Conservation (phyloP, 2,888 invertebrate genomes). For the Tetrapedia diversipes region DNA sequence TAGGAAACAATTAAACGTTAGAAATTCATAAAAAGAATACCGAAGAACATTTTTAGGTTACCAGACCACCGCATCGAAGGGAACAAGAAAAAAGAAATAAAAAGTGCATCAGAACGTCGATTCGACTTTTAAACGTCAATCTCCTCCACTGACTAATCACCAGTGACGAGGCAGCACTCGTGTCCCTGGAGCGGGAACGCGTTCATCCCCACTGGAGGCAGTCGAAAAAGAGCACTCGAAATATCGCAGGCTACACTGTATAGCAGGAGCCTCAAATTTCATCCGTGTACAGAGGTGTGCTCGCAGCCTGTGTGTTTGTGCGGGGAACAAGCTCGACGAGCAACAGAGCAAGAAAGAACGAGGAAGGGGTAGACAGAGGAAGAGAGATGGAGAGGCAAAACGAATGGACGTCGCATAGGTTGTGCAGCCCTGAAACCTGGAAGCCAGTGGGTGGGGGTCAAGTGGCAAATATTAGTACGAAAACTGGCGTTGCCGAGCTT, state of each 20-base stretch:
- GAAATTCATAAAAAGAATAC: no score
- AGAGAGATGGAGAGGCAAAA: constrained; percentile 49
- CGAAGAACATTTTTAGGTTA: not conserved
- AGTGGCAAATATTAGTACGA: constrained; percentile 83
- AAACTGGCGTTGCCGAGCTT: constrained; percentile 78
- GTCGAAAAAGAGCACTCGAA: constrained; percentile 23
- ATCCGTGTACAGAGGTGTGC: constrained; percentile 31
- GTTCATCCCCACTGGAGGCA: not conserved
- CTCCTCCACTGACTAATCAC: constrained; percentile 11
- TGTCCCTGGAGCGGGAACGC: not conserved
- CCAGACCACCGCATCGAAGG: not conserved
- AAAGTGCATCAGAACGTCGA: not conserved
- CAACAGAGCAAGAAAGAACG: constrained; percentile 17
- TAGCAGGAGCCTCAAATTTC: constrained; percentile 38
- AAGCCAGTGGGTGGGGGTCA: constrained; percentile 74
- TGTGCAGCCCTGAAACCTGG: constrained; percentile 43
- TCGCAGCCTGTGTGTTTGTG: constrained; percentile 27
- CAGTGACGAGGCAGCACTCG: not conserved
- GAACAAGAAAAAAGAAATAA: no score
- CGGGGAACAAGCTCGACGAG: constrained; percentile 12
- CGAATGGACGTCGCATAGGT: constrained; percentile 52
- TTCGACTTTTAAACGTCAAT: constrained; percentile 18
- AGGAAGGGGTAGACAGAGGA: constrained; percentile 31
- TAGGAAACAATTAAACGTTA: no score
- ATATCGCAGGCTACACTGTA: constrained; percentile 7